These are phyloP conservation scores for Pheosia tremula DNA, from an alignment of 2,888 invertebrate genomes.

Conservation along the genomic window DNA sequence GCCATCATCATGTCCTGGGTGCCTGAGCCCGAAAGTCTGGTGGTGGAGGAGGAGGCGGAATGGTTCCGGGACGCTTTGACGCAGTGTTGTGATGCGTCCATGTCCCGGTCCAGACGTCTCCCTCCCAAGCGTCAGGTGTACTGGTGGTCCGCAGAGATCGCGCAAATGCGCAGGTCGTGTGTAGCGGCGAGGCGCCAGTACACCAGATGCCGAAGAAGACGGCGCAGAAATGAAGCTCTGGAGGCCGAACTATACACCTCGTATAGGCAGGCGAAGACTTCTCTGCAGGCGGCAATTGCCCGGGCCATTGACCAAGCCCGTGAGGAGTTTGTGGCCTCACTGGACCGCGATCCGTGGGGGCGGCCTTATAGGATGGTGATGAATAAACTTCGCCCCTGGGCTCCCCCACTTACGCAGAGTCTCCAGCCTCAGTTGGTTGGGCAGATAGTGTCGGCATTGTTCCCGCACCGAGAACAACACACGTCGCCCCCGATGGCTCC, in stretches of 20 bases:
- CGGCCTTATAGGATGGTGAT: background rate
- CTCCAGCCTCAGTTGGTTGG: background rate
- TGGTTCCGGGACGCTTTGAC: slow-evolving; percentile 5
- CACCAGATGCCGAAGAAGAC: slow-evolving; percentile 2
- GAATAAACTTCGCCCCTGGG: slow-evolving; percentile 10
- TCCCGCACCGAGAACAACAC: too few relatives aligned
- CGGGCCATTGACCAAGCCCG: too few relatives aligned
- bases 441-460: too few relatives aligned
- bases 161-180: slow-evolving; percentile 6
- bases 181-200: slow-evolving; percentile 2
- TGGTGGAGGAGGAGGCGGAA: background rate
- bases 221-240: background rate
- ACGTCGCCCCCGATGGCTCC: too few relatives aligned
- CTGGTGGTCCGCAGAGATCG: slow-evolving; percentile 12
- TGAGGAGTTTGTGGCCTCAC: too few relatives aligned
- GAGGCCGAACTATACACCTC: background rate
- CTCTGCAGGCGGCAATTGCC: background rate
- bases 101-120: background rate
- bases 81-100: slow-evolving; percentile 7
- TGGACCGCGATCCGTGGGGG: background rate
- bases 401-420: slow-evolving; percentile 5
- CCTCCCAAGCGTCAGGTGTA: slow-evolving; percentile 5
- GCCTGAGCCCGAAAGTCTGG: background rate
- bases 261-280: slow-evolving; percentile 5
- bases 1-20: background rate